Percentiles rank a stretch among this genome's conserved stretches.
Evolutionary conservation across 1,140 invertebrate genomes (phyloP).

Genomic region (Drosophila sechellia): DNA sequence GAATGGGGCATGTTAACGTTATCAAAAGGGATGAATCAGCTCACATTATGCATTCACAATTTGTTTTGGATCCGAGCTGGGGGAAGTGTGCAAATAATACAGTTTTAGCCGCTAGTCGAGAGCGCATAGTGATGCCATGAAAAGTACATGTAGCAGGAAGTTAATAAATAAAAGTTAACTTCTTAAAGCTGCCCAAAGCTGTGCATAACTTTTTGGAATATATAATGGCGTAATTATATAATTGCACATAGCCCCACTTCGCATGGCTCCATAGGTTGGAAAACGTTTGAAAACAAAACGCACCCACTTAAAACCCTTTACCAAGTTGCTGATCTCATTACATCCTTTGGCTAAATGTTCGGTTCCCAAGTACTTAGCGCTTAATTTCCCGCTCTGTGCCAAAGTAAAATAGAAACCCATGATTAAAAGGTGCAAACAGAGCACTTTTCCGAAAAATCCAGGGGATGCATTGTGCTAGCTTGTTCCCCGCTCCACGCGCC

Average conservation of each 20-base stretch:
- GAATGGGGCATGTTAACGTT: constrained; percentile 2
- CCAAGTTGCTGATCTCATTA: constrained; percentile 6
- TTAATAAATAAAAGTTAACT: not conserved
- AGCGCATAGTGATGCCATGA: not conserved
- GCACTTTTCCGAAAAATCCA: not conserved
- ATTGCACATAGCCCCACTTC: too few species aligned
- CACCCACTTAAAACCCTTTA: not conserved
- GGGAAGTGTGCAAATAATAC: constrained; percentile 37
- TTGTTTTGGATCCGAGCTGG: constrained; percentile 3
- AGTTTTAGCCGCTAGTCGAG: constrained; percentile 13
- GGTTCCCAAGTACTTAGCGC: not conserved
- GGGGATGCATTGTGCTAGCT: constrained; percentile 14
- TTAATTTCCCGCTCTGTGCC: not conserved
- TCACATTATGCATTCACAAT: constrained; percentile 48
- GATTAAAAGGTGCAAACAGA: constrained; percentile 16
- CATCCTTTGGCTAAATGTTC: not conserved
- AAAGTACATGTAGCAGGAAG: not conserved
- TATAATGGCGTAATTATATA: too few species aligned
- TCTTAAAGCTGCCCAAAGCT: not conserved
- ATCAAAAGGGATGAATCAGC: constrained; percentile 27
- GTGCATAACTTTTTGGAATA: too few species aligned
- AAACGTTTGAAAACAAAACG: too few species aligned
- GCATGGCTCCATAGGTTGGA: too few species aligned
- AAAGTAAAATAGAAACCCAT: constrained; percentile 4
- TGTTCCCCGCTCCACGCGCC: not conserved